Evolutionary conservation across 2,113 vertebrate genomes (phyloP), one percentile per base, ranked within the genome.

Genomic region (Girardinichthys multiradiatus): DNA sequence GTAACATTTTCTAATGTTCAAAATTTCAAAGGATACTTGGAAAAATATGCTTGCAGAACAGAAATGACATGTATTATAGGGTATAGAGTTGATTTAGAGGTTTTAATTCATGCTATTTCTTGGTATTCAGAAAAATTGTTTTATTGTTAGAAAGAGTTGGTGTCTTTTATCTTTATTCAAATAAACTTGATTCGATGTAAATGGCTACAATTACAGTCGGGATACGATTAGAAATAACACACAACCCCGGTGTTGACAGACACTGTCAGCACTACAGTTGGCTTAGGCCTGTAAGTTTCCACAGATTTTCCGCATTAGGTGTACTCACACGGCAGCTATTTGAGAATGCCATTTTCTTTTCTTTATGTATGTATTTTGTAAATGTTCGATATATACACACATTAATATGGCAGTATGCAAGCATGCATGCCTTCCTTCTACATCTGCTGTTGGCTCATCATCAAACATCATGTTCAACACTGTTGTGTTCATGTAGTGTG

Each of bases 381-480:
- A 59, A 29, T 29, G 4, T 30, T 29, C 30, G 15, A 59, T 6
- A 59, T 28, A 29, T 17, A 29, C 27, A 48, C 61, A 57, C 48
- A 72, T 31, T 65, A 24, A 54, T 54, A 54, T 21, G 9, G 7
- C 1, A n/a, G n/a, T 24, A 24, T 54, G 21, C 48, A 54, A n/a
- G 24, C 48, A 8, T 24, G 48, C 19, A n/a, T n/a, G 48, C 48
- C 48, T 51, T 51, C 48, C 48, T 54, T 24, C 48, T 54, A 54
- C 26, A 70, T 66, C 59, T 76, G 77, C 30, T 35, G 39, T 51
- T 54, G 45, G 30, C 64, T 68, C 35, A 2, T 28, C 30, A 74
- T 71, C 48, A 45, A 68, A 68, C 57, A 62, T 17, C 62, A 30
- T 68, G 4, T 63, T 58, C n/a, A 35, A 64, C 78, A 57, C 72